Conservation (phyloP, 1,140 invertebrate genomes). For the Caenorhabditis briggsae region DNA sequence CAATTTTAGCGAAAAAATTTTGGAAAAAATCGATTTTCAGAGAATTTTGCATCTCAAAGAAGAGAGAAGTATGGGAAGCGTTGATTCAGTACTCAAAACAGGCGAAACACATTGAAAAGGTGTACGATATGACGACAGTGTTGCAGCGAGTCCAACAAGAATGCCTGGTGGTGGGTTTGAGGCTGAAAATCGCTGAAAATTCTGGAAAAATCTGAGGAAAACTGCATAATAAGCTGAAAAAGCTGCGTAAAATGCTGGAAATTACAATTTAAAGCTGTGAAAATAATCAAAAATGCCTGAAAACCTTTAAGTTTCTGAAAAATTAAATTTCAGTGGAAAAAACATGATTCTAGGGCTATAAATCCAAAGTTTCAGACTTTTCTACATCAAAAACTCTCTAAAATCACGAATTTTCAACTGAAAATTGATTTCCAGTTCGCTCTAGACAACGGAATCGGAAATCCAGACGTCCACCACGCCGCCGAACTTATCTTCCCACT, state of each 20-base stretch:
- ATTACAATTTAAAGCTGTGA: no score
- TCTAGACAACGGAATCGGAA: background rate
- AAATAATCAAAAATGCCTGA: no score
- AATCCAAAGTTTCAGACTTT: background rate
- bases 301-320: no score
- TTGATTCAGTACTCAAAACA: conserved; percentile 12
- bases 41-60: conserved; percentile 7
- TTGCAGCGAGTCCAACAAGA: conserved; percentile 28
- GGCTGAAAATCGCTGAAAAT: no score
- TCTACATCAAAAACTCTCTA: background rate
- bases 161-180: background rate
- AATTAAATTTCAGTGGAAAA: no score
- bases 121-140: conserved; percentile 40
- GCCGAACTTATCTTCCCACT: conserved; percentile 23
- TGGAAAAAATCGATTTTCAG: background rate
- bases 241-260: no score
- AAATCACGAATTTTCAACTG: background rate
- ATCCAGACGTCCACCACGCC: conserved; percentile 9
- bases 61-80: conserved; percentile 29
- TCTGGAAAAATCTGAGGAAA: no score
- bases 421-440: background rate
- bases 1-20: background rate
- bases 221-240: no score
- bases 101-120: conserved; percentile 26
- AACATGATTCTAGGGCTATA: no score